A percentile compares a stretch with the other conserved stretches of the same genome.
These are phyloP conservation scores for Alcis repandata DNA, from an alignment of 2,888 invertebrate genomes.

Conservation along the genomic window DNA sequence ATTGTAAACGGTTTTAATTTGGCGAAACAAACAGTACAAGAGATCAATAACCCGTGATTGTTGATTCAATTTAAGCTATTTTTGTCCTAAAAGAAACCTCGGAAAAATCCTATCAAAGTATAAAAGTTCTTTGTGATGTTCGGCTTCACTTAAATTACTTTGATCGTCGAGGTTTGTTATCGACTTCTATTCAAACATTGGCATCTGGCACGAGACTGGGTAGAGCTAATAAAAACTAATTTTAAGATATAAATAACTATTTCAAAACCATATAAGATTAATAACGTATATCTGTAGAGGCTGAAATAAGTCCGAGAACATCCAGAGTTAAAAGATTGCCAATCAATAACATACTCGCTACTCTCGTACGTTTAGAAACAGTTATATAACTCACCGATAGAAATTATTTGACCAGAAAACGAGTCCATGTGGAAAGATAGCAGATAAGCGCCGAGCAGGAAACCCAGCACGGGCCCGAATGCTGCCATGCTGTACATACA, in stretches of 20 bases:
- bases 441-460: conserved; percentile 96
- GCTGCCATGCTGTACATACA: conserved; percentile 99
- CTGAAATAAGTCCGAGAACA: neutral
- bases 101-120: conserved; percentile 10
- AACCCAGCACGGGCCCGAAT: conserved; percentile 97
- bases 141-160: conserved; percentile 27
- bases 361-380: neutral
- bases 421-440: conserved; percentile 97
- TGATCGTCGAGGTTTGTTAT: conserved; percentile 36
- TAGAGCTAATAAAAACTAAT: conserved; percentile 18
- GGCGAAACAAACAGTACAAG: conserved; percentile 1
- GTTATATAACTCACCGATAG: conserved; percentile 87
- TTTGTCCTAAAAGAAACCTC: conserved; percentile 12
- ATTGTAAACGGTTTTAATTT: conserved; percentile 12
- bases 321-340: neutral
- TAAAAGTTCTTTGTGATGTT: conserved; percentile 28
- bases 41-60: conserved; percentile 15
- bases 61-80: conserved; percentile 11
- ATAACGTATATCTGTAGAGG: neutral
- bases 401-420: conserved; percentile 90
- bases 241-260: neutral
- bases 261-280: conserved; percentile 2
- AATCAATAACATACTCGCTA: no score
- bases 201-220: conserved; percentile 30
- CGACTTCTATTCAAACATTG: conserved; percentile 23